These are phyloP conservation scores for Sphenodon punctatus DNA, from an alignment of 2,797 vertebrate genomes.

Conservation along the genomic window DNA sequence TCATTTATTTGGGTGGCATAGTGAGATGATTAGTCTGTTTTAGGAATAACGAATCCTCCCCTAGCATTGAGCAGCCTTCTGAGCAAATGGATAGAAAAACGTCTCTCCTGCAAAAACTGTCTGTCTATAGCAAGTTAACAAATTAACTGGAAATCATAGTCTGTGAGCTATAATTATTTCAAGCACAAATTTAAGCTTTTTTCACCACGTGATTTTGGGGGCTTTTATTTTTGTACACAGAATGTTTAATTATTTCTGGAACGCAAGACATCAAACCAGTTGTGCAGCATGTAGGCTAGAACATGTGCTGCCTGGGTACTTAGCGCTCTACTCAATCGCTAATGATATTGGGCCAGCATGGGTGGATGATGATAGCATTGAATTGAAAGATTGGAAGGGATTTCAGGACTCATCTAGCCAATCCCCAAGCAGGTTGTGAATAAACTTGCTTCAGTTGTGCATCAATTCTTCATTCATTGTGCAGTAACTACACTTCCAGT, in stretches of 20 bases:
- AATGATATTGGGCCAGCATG: constrained; percentile 21
- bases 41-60: neutral
- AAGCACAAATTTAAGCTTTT: constrained; percentile 42
- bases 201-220: constrained; percentile 16
- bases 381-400: too few relatives aligned
- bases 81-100: neutral
- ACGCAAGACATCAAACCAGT: constrained; percentile 47
- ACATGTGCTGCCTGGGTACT: neutral
- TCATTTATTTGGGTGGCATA: constrained; percentile 33
- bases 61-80: neutral
- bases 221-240: constrained; percentile 32
- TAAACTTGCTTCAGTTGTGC: neutral
- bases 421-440: too few relatives aligned
- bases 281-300: neutral
- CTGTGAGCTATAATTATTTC: neutral
- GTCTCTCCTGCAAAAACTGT: constrained; percentile 14
- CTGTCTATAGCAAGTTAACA: constrained; percentile 5
- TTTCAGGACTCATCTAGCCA: too few relatives aligned
- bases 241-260: constrained; percentile 48
- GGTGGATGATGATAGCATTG: neutral
- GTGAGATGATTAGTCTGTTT: neutral
- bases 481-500: too few relatives aligned
- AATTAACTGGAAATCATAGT: neutral
- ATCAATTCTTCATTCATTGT: rapidly evolving
- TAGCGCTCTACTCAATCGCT: constrained; percentile 4